phyloP scores from a whole-genome alignment of 1,140 invertebrate species.

The Anadara kagoshimensis region DNA sequence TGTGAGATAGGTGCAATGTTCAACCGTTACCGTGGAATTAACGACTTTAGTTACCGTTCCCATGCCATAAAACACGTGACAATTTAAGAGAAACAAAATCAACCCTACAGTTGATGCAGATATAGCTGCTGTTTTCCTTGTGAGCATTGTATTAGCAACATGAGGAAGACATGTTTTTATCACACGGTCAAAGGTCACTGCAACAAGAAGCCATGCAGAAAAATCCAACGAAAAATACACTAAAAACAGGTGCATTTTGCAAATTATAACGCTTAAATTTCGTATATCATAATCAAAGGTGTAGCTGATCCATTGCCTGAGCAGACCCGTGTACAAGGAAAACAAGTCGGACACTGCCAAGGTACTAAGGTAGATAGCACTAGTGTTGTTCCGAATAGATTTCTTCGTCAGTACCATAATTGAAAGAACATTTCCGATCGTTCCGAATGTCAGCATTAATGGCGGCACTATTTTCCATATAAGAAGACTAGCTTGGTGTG shows the following conservation, averaged over 20 bases:
- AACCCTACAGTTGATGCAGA: constrained; percentile 21
- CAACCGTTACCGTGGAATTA: not conserved
- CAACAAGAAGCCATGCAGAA: constrained; percentile 56
- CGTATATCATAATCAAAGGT: constrained; percentile 45
- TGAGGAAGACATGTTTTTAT: constrained; percentile 51
- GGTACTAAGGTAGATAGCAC: constrained; percentile 36
- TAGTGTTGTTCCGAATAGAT: constrained; percentile 28
- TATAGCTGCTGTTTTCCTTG: constrained; percentile 18
- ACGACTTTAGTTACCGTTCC: not conserved
- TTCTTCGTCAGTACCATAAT: constrained; percentile 41
- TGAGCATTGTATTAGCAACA: constrained; percentile 38
- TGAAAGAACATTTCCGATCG: constrained; percentile 48
- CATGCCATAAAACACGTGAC: constrained; percentile 43
- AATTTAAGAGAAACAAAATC: constrained; percentile 35
- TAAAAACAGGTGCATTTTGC: constrained; percentile 48
- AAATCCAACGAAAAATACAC: constrained; percentile 49
- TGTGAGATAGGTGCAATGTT: constrained; percentile 13
- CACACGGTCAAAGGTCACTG: constrained; percentile 56
- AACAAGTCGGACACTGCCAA: constrained; percentile 41
- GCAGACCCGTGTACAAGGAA: constrained; percentile 51
- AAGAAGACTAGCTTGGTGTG: too few relatives aligned
- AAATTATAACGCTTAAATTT: constrained; percentile 9
- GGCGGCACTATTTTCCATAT: constrained; percentile 26
- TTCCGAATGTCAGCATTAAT: constrained; percentile 43
- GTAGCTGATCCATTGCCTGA: constrained; percentile 42